Percentiles rank a stretch among this genome's conserved stretches.
These are phyloP conservation scores for Eidolon dupreanum DNA, from an alignment of 2,797 vertebrate species.

Conservation along the genomic window DNA sequence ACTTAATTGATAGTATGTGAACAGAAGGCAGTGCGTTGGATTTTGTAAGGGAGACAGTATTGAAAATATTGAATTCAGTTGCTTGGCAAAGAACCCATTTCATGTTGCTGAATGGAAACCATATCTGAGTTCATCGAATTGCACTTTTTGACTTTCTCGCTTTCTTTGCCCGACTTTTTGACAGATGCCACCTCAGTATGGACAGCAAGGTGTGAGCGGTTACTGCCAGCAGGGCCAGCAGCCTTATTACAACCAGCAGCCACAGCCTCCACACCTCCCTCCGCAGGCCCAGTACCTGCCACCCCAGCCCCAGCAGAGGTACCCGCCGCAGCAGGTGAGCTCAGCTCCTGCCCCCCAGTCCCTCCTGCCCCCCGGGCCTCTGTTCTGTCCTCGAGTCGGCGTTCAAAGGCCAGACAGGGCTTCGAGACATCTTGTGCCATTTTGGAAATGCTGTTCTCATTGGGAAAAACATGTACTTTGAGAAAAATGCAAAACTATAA, in stretches of 20 bases:
- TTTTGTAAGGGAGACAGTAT: not conserved
- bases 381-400: not conserved
- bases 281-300: conserved; percentile 92
- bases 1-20: not conserved
- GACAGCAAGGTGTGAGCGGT: conserved; percentile 90
- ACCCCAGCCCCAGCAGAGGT: conserved; percentile 89
- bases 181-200: conserved; percentile 94
- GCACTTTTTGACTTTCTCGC: conserved; percentile 56
- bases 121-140: not conserved
- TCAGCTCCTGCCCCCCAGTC: not conserved
- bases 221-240: conserved; percentile 94
- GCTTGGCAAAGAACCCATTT: not conserved
- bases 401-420: accelerated
- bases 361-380: not conserved
- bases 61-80: not conserved
- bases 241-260: conserved; percentile 94
- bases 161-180: conserved; percentile 81
- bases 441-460: not conserved
- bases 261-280: conserved; percentile 90
- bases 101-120: not conserved
- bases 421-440: not conserved
- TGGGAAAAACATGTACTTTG: not conserved
- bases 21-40: not conserved
- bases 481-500: not conserved
- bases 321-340: conserved; percentile 93